A percentile compares a stretch with the other conserved stretches of the same genome.
Evolutionary conservation across 2,113 vertebrate species (phyloP).

Genomic region (Engraulis encrasicolus): DNA sequence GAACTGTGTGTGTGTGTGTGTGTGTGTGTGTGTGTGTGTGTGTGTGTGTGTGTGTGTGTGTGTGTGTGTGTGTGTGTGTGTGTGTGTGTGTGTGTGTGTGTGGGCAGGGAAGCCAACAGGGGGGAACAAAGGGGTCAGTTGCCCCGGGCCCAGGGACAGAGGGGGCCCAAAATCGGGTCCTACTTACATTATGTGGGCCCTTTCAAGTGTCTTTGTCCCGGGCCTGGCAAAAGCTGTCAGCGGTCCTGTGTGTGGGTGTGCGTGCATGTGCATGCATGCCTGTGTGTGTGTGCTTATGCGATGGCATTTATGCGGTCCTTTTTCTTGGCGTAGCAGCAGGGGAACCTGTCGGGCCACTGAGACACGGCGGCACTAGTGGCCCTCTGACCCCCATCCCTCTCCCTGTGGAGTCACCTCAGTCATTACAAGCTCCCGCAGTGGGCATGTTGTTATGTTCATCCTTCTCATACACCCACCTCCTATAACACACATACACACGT

Average conservation of each 20-base stretch:
- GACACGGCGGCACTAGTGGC: not conserved
- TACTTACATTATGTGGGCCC: too few relatives aligned
- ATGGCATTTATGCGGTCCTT: not conserved
- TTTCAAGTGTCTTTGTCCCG: too few relatives aligned
- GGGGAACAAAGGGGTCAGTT: too few relatives aligned
- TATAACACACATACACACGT: too few relatives aligned
- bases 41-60: not conserved
- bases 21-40: not conserved
- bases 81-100: too few relatives aligned
- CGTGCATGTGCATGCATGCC: not conserved
- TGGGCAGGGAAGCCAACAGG: too few relatives aligned
- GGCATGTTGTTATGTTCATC: conserved; percentile 9
- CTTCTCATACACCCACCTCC: too few relatives aligned
- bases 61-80: not conserved
- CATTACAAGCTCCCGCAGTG: conserved; percentile 24
- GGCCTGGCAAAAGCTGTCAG: too few relatives aligned
- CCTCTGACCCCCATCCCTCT: not conserved
- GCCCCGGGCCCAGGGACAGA: too few relatives aligned
- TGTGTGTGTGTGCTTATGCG: not conserved
- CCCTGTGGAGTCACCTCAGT: not conserved
- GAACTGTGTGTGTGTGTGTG: not conserved
- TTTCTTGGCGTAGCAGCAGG: not conserved
- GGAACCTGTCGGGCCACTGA: not conserved
- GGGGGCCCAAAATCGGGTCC: too few relatives aligned
- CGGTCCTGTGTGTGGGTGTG: not conserved